Evolutionary conservation across 2,113 vertebrate genomes (phyloP).

Genomic region (Notiomystis cincta): DNA sequence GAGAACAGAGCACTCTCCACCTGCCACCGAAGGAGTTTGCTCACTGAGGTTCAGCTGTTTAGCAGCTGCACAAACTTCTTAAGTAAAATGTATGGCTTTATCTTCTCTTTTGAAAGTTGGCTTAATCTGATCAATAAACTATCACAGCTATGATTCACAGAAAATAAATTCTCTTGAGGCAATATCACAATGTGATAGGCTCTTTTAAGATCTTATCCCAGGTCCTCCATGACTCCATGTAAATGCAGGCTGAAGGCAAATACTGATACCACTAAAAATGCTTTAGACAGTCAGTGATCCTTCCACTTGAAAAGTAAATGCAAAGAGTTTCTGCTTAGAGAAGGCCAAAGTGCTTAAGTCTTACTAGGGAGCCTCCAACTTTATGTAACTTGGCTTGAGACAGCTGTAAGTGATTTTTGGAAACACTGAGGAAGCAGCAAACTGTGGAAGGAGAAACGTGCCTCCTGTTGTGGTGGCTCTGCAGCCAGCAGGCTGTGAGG

Average conservation of each 20-base stretch:
- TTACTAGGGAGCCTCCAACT: neutral
- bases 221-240: neutral
- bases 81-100: constrained; percentile 2
- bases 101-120: neutral
- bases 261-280: neutral
- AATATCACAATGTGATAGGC: neutral
- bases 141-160: neutral
- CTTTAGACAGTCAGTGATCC: neutral
- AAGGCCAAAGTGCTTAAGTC: neutral
- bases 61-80: neutral
- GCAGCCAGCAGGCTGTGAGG: neutral
- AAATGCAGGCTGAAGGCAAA: neutral
- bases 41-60: neutral
- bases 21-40: neutral
- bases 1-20: neutral
- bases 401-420: neutral
- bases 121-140: constrained; percentile 35
- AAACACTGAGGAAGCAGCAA: neutral
- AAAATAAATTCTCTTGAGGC: neutral
- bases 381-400: neutral
- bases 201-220: neutral
- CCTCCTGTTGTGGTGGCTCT: neutral
- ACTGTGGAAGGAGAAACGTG: neutral
- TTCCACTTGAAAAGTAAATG: neutral
- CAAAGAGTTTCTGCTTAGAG: neutral